phyloP scores from a whole-genome alignment of 2,888 invertebrate genomes.

The Artemia sinica region DNA sequence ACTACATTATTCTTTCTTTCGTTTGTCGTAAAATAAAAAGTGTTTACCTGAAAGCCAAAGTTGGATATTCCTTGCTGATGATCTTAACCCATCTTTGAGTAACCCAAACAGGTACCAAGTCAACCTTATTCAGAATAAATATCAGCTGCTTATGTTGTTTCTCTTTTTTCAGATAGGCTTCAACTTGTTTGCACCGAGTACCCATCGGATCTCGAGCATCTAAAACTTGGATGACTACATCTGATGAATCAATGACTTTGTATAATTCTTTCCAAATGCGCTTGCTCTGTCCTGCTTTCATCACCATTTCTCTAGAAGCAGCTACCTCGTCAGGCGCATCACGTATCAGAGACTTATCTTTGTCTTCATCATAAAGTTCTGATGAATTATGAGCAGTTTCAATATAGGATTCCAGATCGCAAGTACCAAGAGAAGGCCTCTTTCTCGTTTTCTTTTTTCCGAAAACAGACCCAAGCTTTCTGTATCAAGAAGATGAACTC shows the following conservation, averaged over 20 bases:
- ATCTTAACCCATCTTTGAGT: conserved; percentile 94
- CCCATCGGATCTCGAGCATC: conserved; percentile 96
- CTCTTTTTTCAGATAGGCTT: conserved; percentile 78
- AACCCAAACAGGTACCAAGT: conserved; percentile 91
- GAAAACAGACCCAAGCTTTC: conserved; percentile 84
- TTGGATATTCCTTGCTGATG: conserved; percentile 84
- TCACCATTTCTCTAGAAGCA: conserved; percentile 76
- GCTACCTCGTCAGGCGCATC: conserved; percentile 56
- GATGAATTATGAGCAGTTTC: conserved; percentile 50
- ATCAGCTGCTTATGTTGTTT: conserved; percentile 93
- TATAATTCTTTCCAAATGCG: conserved; percentile 98
- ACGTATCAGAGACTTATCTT: conserved; percentile 61
- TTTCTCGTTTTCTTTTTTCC: conserved; percentile 86
- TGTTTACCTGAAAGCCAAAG: conserved; percentile 59
- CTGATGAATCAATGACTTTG: conserved; percentile 96
- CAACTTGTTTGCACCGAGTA: conserved; percentile 78
- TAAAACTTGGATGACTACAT: conserved; percentile 71
- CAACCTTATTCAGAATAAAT: conserved; percentile 90
- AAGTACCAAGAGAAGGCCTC: conserved; percentile 49
- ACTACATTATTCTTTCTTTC: no score
- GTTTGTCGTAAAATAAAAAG: neutral
- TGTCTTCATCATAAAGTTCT: conserved; percentile 58
- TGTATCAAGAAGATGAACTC: conserved; percentile 87
- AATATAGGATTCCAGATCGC: conserved; percentile 59
- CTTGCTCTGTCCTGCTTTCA: conserved; percentile 85